Evolutionary conservation across 2,888 invertebrate species (phyloP).

Genomic region (Apodemia zela): DNA sequence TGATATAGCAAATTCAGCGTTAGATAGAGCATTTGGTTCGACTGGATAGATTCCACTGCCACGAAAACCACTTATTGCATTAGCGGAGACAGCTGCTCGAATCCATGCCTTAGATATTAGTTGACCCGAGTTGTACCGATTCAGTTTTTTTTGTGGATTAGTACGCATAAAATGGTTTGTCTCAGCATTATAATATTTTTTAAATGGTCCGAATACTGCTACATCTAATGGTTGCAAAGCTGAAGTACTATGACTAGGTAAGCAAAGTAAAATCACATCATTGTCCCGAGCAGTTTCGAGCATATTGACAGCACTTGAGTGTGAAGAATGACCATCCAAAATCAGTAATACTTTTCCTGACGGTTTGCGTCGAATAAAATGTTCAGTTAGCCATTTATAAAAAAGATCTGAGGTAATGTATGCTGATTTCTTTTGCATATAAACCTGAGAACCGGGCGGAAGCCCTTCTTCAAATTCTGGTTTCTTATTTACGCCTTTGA

Average conservation of each 20-base stretch:
- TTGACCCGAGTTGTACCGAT: conserved; percentile 30
- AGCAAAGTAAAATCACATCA: conserved; percentile 34
- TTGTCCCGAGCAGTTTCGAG: conserved; percentile 33
- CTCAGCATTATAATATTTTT: conserved; percentile 28
- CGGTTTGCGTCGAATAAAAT: too few species aligned
- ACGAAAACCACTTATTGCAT: conserved; percentile 34
- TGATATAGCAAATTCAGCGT: not conserved
- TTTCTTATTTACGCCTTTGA: too few species aligned
- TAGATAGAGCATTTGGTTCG: too few species aligned
- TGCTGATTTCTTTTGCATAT: too few species aligned
- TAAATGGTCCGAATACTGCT: conserved; percentile 21
- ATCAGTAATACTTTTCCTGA: too few species aligned
- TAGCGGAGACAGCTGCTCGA: conserved; percentile 24
- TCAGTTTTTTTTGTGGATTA: conserved; percentile 32
- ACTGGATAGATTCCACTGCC: too few species aligned
- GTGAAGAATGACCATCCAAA: too few species aligned
- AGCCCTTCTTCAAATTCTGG: too few species aligned
- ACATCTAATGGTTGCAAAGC: conserved; percentile 34
- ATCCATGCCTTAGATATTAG: conserved; percentile 4
- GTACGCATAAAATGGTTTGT: conserved; percentile 31
- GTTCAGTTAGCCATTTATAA: too few species aligned
- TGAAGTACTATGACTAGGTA: conserved; percentile 34
- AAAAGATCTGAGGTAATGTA: too few species aligned
- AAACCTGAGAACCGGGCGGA: too few species aligned
- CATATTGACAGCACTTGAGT: conserved; percentile 32